Conservation (phyloP, 2,797 vertebrate species). For the Hozukius guyotensis region DNA sequence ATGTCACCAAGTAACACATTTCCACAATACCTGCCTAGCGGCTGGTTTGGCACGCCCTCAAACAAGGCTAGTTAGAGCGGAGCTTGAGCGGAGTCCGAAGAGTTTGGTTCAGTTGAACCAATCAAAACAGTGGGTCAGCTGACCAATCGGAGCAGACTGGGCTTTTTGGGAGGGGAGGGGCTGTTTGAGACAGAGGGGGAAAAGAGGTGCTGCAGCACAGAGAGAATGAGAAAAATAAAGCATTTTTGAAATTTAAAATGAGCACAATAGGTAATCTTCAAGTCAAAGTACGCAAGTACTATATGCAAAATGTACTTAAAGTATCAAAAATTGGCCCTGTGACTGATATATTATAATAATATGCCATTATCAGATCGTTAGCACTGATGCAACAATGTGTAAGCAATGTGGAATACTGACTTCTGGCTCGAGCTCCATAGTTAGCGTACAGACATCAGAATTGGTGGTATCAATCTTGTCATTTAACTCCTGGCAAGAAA, state of each 20-base stretch:
- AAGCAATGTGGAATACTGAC: not conserved
- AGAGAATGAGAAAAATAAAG: not conserved
- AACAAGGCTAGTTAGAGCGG: not conserved
- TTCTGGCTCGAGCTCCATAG: not conserved
- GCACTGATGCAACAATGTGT: not conserved
- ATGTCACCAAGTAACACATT: no score
- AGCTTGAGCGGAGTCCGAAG: no score
- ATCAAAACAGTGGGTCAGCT: no score
- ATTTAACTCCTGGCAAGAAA: not conserved
- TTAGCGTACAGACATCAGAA: not conserved
- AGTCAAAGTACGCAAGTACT: not conserved
- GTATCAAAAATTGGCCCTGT: not conserved
- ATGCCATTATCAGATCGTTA: not conserved
- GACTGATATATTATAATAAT: not conserved
- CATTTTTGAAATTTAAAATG: not conserved
- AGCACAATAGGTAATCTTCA: no score
- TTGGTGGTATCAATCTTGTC: not conserved
- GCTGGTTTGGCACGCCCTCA: not conserved
- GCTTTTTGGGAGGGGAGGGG: no score
- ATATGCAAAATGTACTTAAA: not conserved
- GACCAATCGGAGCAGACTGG: no score
- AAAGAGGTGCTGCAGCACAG: not conserved
- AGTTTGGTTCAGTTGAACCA: no score
- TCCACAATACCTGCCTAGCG: no score
- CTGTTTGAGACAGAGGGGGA: not conserved